Evolutionary conservation across 2,888 invertebrate genomes (phyloP).

Genomic region (Lochmaea crataegi): DNA sequence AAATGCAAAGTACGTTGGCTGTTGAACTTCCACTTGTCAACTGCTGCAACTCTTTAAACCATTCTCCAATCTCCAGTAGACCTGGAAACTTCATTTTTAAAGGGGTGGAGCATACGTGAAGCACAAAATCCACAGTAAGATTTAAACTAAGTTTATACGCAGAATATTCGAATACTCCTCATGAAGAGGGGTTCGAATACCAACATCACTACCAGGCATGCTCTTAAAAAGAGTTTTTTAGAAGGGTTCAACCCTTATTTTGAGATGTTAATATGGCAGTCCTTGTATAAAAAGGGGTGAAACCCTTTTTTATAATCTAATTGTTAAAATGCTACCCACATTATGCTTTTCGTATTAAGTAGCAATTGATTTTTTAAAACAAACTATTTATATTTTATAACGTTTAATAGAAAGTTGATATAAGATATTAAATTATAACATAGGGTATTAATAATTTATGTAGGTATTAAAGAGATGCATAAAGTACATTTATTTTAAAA

Average conservation of each 20-base stretch:
- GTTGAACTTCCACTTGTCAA: constrained; percentile 11
- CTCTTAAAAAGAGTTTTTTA: constrained; percentile 38
- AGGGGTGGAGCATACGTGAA: constrained; percentile 60
- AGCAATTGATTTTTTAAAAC: neutral
- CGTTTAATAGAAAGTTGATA: neutral
- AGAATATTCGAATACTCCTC: constrained; percentile 42
- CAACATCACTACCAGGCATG: constrained; percentile 35
- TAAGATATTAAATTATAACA: neutral
- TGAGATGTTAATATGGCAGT: constrained; percentile 37
- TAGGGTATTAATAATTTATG: too few species aligned
- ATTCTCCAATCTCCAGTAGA: constrained; percentile 9
- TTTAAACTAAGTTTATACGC: constrained; percentile 40
- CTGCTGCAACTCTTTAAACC: constrained; percentile 10
- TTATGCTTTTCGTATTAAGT: neutral
- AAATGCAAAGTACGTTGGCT: neutral
- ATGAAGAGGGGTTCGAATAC: constrained; percentile 45
- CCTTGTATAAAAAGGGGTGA: constrained; percentile 40
- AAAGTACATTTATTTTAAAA: too few species aligned
- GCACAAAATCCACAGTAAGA: constrained; percentile 45
- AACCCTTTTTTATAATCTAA: constrained; percentile 9
- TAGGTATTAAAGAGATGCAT: too few species aligned
- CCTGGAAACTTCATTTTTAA: constrained; percentile 38
- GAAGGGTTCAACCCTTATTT: constrained; percentile 49
- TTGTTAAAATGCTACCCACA: neutral
- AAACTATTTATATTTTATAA: neutral